These are phyloP conservation scores for Protaetia brevitarsis DNA, from an alignment of 1,140 invertebrate species.

Conservation along the genomic window DNA sequence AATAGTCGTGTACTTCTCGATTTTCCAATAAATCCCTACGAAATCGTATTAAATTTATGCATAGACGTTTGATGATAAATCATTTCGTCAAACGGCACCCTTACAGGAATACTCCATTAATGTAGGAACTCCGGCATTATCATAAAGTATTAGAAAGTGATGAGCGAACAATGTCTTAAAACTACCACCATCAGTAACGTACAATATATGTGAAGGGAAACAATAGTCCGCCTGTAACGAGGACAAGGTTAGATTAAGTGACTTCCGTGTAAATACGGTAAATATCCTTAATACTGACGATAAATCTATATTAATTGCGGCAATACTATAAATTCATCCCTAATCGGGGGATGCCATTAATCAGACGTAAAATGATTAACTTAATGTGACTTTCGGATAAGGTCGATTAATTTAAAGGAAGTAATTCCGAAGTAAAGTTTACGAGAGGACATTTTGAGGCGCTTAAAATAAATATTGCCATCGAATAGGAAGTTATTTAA, in stretches of 20 bases:
- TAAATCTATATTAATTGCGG: neutral
- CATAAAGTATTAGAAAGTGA: neutral
- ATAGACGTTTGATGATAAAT: neutral
- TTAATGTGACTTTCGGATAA: neutral
- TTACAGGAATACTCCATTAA: conserved; percentile 3
- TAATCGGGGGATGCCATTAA: neutral
- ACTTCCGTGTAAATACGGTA: neutral
- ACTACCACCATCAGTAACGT: neutral
- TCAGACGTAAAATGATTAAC: conserved; percentile 12
- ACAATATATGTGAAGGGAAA: neutral
- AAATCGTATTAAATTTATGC: neutral
- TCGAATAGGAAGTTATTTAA: no score
- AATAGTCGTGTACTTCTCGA: conserved; percentile 1
- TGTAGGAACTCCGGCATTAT: neutral
- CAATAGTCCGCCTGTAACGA: neutral
- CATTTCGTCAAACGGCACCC: neutral
- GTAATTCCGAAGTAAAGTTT: no score
- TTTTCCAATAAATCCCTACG: neutral
- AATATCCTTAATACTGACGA: neutral
- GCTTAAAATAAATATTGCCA: no score
- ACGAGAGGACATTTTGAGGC: no score
- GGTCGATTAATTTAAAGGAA: neutral
- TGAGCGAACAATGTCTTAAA: neutral
- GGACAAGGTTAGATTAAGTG: neutral
- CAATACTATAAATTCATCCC: neutral